Evolutionary conservation across 23 tunicate species (phyloP), one percentile per base, ranked within the genome.

Genomic region (Ciona savignyi): DNA sequence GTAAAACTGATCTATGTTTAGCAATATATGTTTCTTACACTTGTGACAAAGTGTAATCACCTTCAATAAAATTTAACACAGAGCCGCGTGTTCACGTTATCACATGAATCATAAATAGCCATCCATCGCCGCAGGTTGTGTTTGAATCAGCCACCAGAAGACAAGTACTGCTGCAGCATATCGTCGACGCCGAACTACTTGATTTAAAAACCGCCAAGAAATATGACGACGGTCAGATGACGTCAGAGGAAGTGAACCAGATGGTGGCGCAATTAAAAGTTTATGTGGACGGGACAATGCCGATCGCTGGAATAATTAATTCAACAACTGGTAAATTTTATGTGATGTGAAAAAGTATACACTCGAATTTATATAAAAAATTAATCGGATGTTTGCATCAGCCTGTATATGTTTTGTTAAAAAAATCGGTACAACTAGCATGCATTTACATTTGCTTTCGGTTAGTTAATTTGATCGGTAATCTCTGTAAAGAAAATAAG

Each of bases 231-330:
- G 99, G 95, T 1, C 35, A 51, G 30, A 83, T 95, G 81, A 69
- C 83, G 4, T 25, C 75, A 1, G 91, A 83, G 25, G 99, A 95
- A 65, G 88, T 82, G 70, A 82, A 70, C 1, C 35, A 63, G 19
- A 74, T 95, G 89, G 99, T 95, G n/a, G 99, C 89, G 26, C 63
- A 90, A 24, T 62, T 95, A 35, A 83, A 77, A 71, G 95, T 95
- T 19, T 90, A 63, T 64, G 99, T 95, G 23, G 99, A 95, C 67
- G 99, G 99, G 61, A 78, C 90, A 34, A 79, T 95, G 91, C 99
- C 99, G 1, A 95, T 95, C 32, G 99, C 96, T 65, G 99, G 99
- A 4, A 70, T 95, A 22, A 95, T 95, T 25, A 95, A 89, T 67
- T 85, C 96, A 1, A 63, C 30, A 20, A 95, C 87, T 24, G 96